Evolutionary conservation across 2,113 vertebrate species (phyloP), one percentile per base, ranked within the genome.

Genomic region (Nothoprocta perdicaria): DNA sequence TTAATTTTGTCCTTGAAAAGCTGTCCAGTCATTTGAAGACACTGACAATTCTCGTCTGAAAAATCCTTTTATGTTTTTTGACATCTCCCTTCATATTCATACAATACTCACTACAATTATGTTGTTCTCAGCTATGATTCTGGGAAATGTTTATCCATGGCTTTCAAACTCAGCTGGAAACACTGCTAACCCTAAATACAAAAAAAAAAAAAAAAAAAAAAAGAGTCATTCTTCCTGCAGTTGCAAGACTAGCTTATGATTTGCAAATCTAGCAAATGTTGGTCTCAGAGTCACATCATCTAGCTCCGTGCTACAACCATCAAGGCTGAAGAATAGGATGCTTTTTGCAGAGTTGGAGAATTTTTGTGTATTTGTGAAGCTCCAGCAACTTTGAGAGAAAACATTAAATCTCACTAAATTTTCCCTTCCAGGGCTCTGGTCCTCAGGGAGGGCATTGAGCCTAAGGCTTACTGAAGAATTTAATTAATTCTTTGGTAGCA

Each of bases 131-230:
- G 41, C 38, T 84, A 26, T 89, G 74, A 81, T 67, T 91, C 67
- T 69, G 22, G 14, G 5, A 89, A 75, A 27, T 80, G 31, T 92
- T 88, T 88, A 73, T 83, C 61, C 40, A 57, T 1, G 3, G 26
- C 29, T 91, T 94, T 94, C 27, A 81, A 93, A 84, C 31, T 84
- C 67, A 79, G 58, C 57, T 89, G 71, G 78, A 84, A 74, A 18
- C 10, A 45, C 4, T 6, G 33, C 40, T 74, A 66, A 66, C 27
- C 55, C 80, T 65, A 78, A 91, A 74, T 58, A 78, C 4, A 66
- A 89, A 78, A 88, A 10, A 55, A 89, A 78, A 88, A 10, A 55
- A 89, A 78, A 88, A 10, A 55, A 38, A 38, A 89, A 78, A 88
- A 10, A 55, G 13, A 19, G 12, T 81, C 29, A 31, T 82, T 80